Base-by-base conservation (phyloP, 2,797 vertebrate species). In the Pantherophis vulpinus region DNA sequence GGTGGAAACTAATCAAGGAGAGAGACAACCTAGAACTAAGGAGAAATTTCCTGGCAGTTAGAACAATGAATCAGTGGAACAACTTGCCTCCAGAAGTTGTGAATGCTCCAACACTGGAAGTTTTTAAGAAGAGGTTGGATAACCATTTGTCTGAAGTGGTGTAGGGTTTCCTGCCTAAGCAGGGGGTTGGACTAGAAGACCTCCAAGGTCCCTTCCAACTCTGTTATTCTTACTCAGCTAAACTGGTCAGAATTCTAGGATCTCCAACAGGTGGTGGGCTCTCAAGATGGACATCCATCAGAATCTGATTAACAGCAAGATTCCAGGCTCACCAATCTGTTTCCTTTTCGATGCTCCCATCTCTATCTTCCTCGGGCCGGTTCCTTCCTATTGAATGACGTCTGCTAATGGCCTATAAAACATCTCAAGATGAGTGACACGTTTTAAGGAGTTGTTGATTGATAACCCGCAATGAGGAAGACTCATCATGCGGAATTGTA, bases 401-500 rank as follows among this genome's bases (percentile, higher is more conserved):
- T 97, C 97, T 97, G 98, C 97, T 97, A 97, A 98, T 98, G 98
- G 97, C 98, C 97, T 97, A 97, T 96, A 98, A 97, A 97, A 97
- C 97, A 94, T 97, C 97, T 98, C 97, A 97, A 97, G 94, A 97
- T 97, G 97, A 98, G 96, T 97, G 97, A 97, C 97, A 97, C 97
- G 96, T 98, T 97, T 98, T 98, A 98, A 98, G 97, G 97, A 96
- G 97, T 97, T 96, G 96, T 96, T 98, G 97, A 98, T 97, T 97
- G 98, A 98, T 98, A 98, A 63, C 96, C 97, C 96, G 96, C 97
- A 97, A 97, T 97, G 97, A 97, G 97, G 97, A 97, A 66, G 97
- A 97, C 97, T 98, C 98, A 97, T 98, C 97, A 97, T 97, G 97
- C 97, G 97, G 98, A 98, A 98, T 98, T 95, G 97, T 98, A 98